Conservation (phyloP, 2,113 vertebrate species). For the Cettia cetti region DNA sequence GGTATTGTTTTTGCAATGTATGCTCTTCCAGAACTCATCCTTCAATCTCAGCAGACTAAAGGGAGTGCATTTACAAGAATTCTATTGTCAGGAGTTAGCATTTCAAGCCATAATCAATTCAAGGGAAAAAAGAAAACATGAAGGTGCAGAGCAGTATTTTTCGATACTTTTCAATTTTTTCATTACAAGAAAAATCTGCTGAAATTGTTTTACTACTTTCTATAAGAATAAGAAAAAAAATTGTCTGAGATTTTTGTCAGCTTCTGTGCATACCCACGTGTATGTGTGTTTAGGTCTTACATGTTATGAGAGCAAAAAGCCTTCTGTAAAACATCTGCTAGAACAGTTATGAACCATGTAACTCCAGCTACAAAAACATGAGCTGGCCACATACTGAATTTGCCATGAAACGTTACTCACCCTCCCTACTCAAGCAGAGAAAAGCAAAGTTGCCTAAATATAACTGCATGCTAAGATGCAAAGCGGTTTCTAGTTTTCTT, state of each 20-base stretch:
- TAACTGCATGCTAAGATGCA: background rate
- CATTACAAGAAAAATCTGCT: background rate
- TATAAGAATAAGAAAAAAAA: background rate
- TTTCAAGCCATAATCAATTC: background rate
- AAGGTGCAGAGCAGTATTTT: background rate
- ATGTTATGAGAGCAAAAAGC: background rate
- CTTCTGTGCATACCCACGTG: fast-evolving
- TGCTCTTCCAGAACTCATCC: background rate
- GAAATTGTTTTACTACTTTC: background rate
- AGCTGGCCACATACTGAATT: background rate
- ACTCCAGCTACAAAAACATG: background rate
- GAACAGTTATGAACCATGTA: background rate
- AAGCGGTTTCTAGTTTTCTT: background rate
- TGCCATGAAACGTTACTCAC: background rate
- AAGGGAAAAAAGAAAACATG: background rate
- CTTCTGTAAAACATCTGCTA: background rate
- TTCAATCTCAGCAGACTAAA: background rate
- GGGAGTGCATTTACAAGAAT: background rate
- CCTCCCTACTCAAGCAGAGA: background rate
- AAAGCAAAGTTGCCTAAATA: background rate
- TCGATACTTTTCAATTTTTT: background rate
- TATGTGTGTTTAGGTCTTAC: background rate
- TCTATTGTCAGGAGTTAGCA: background rate
- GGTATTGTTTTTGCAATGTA: background rate
- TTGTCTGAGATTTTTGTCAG: background rate